Base-by-base conservation (phyloP, 2,113 vertebrate species). In the Asarcornis scutulata region DNA sequence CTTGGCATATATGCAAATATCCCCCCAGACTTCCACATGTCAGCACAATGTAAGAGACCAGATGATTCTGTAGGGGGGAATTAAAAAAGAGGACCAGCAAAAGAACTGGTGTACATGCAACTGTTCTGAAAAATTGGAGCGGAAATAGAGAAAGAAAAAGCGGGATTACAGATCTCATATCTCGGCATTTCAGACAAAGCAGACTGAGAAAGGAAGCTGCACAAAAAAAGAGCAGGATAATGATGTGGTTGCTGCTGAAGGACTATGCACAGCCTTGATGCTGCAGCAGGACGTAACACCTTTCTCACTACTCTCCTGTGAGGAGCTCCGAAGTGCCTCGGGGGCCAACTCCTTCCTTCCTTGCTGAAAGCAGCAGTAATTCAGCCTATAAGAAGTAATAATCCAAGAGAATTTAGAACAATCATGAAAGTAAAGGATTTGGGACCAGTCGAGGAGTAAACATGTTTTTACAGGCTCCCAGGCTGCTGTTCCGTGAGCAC, bases 111-210 rank as follows among this genome's bases (percentile, higher is more conserved):
- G 29, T 38, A 10, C 71, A 69, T 48, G 62, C 22, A 56, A 7
- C 2, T 17, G 14, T 13, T 88, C 36, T 10, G 40, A 50, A 68
- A 76, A 69, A 31, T 23, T 26, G 69, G 34, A n/a, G 36, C 44
- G 27, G 10, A 62, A 29, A 25, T 8, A 50, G 62, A 64, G n/a
- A 63, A 63, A 25, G 44, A 72, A 48, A 9, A 27, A 26, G 44
- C 0, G 0, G 32, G 29, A 22, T 8, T 44, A 13, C 14, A 60
- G 66, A 48, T 66, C 56, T 66, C 2, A 1, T 3, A 42, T 0
- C 25, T 68, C 53, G 52, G 36, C 23, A 4, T 5, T 29, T 14
- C 67, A n/a, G 71, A n/a, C 6, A 9, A 44, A 56, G 40, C 58
- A 59, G 44, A 44, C 53, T 31, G 67, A 52, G 59, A 68, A 34